Base-by-base conservation (phyloP, 2,888 invertebrate species). In the Serrognathus titanus region DNA sequence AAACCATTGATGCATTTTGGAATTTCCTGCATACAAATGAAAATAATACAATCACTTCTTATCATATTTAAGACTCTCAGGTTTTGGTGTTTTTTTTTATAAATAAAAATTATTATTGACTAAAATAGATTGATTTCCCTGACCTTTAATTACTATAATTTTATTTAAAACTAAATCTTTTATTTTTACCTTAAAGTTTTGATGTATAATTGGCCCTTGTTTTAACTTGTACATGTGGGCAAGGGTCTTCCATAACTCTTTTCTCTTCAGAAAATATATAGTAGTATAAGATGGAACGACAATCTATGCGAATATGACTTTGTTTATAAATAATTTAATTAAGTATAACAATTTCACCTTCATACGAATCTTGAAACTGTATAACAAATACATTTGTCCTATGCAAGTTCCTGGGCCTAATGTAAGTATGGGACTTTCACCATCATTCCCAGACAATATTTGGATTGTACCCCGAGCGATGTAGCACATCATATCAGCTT, bases 381-480 rank as follows among this genome's bases (percentile, higher is more conserved):
- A 58, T 39, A 66, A 35, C 10, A 68, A 51, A 52, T 55, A 60
- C 3, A 56, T 55, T 48, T 66, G 64, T 7, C 67, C 66, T 6
- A 68, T 49, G 5, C 58, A 57, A 0, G 65, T 63, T 6, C 67
- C 67, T n/a, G 58, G 55, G 5, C 63, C 64, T 13, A 68, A 58
- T 6, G 66, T 64, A 10, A 68, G 31, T 51, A 68, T 52, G 6
- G 67, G 63, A 57, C 66, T 68, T 37, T 64, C 64, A 11, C 58
- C 57, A 45, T 68, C 66, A 52, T 66, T 63, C 1, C 58, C 61
- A 1, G 67, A 68, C 11, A 68, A 53, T 3, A 68, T 56, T 43
- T 66, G 63, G 7, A 68, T 36, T 40, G 50, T 66, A 8, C 69
- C 69, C 16, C 61, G 57, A 7, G 63, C 55, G 1, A 69, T 57